These are phyloP conservation scores for Corbicula japonica DNA, from an alignment of 2,888 invertebrate genomes.

Conservation along the genomic window DNA sequence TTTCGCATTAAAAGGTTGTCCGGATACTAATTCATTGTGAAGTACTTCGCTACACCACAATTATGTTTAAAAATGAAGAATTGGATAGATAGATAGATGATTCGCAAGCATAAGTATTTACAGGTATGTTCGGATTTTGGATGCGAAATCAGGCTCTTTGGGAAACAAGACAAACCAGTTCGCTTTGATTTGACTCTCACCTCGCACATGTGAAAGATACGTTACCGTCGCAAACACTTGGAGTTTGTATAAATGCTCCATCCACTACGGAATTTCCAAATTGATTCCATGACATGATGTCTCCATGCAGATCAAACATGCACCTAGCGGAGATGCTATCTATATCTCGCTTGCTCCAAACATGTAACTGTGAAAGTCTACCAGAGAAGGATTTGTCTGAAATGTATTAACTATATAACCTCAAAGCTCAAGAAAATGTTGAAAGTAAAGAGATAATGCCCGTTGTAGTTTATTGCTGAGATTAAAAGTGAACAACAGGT, in stretches of 20 bases:
- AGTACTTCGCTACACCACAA: not conserved
- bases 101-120: not conserved
- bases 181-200: not conserved
- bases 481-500: too few relatives aligned
- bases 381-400: too few relatives aligned
- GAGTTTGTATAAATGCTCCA: conserved; percentile 24
- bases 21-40: too few relatives aligned
- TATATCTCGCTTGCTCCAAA: conserved; percentile 15
- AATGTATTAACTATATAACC: too few relatives aligned
- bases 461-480: too few relatives aligned
- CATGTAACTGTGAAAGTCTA: conserved; percentile 27
- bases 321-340: conserved; percentile 4
- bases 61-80: not conserved
- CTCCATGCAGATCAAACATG: not conserved
- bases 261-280: conserved; percentile 28
- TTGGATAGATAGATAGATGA: not conserved
- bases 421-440: too few relatives aligned
- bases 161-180: not conserved
- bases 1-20: too few relatives aligned
- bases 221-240: conserved; percentile 49
- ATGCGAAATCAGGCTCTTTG: not conserved
- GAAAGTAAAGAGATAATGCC: too few relatives aligned
- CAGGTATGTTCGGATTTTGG: too few relatives aligned
- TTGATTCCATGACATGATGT: conserved; percentile 25
- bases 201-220: not conserved